Base-by-base conservation (phyloP, 2,113 vertebrate species). In the Colossoma macropomum region DNA sequence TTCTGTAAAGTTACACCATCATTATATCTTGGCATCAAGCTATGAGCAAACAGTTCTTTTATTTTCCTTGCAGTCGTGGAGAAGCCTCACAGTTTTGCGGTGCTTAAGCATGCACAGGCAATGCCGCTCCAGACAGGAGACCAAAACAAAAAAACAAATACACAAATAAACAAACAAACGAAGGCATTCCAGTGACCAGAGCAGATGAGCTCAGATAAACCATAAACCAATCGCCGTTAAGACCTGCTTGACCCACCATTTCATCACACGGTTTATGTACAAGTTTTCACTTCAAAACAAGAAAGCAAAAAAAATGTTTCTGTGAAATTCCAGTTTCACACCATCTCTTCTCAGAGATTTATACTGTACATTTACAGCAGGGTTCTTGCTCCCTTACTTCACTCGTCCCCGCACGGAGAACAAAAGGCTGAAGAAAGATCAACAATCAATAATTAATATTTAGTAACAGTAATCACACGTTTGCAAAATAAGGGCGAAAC, bases 261-360 rank as follows among this genome's bases (percentile, higher is more conserved):
- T 80, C 81, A 66, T 84, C 16, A 69, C 73, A 81, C 69, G 78
- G 87, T 83, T 88, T 79, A 88, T 45, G 41, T 45, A 45, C 41
- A 45, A 1, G 41, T 45, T 74, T 85, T 27, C 79, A 80, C 87
- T 85, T 84, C 17, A 62, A 62, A 62, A 60, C 6, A 3, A 60
- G n/a, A 27, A 12, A n/a, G 12, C n/a, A 9, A 25, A 4, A 5
- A 23, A 34, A 34, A 21, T 16, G 77, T 83, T 81, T 74, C 54
- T 75, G 91, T 92, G 91, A 93, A 92, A 93, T 85, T 87, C 93
- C 92, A 93, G 93, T 92, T 93, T 91, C 92, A 94, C 91, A 81
- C 65, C 77, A 59, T 59, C 41, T 41, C 66, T 54, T 68, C 38
- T 28, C 25, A 48, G n/a, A 83, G 84, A 56, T 56, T 63, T 30